Evolutionary conservation across 2,113 vertebrate species (phyloP), one percentile per base, ranked within the genome.

Genomic region (Festucalex cinctus): DNA sequence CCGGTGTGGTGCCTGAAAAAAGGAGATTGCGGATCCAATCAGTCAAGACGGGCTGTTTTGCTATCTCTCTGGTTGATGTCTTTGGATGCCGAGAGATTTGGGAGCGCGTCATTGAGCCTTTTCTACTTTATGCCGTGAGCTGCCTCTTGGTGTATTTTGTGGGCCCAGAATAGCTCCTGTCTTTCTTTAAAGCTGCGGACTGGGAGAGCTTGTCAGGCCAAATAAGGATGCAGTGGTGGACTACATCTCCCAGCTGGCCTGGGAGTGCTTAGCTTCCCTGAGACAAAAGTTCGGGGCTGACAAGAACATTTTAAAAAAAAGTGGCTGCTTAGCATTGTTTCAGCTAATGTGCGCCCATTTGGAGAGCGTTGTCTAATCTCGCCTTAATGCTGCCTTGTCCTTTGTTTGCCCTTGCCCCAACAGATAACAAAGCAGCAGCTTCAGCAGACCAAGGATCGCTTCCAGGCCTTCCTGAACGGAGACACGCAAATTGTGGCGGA

Each of bases 401-500:
- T 72, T 35, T 82, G 14, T 85, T 73, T 66, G 22, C 3, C 81
- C 35, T 85, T 86, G 88, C 46, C 63, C 90, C 76, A 68, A 51
- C 91, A 99, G 97, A 98, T 98, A 90, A 95, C 93, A 78, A 98
- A 99, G 84, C 97, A 98, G 89, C 96, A 99, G 86, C 92, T 99
- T 39, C 95, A 98, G 90, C 96, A 96, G 60, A 95, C 96, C 74
- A 98, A 98, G 86, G 95, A 98, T 86, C 95, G 97, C 73, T 99
- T 99, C 85, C 96, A 99, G 91, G 96, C 97, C 72, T 99, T 99
- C 82, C 95, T 99, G 73, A 99, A 99, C 1, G 97, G 97, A 84
- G 97, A 99, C 79, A 99, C 97, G 1, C 97, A 99, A 90, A 99
- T 99, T 62, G 97, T 99, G 85, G 97, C 97, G 17, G 97, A 99